Evolutionary conservation across 2,113 vertebrate species (phyloP), one percentile per base, ranked within the genome.

Genomic region (Perccottus glenii): DNA sequence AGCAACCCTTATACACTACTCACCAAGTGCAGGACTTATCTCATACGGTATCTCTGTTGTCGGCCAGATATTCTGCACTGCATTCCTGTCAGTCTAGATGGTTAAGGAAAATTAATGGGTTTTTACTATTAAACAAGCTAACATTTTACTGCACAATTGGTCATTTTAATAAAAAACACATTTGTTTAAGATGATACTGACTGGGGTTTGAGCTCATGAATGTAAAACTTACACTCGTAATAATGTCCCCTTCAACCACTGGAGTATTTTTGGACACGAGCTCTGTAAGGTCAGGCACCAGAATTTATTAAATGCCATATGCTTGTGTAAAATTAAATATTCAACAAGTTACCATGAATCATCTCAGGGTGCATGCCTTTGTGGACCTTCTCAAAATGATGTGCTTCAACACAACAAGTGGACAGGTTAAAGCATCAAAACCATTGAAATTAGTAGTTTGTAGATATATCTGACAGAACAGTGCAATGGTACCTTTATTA

Each of bases 181-280:
- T 27, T 27, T 27, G 19, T 27, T 27, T 27, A 27, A 2, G 19
- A 27, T 27, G 19, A 2, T 27, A 27, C 19, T 27, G 19, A 27
- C 19, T 27, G 19, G 42, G 42, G 10, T 43, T 8, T 6, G 6
- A 43, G 42, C 6, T 43, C 6, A 8, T 11, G 7, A 43, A 43
- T 11, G 9, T 19, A 46, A 47, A 3, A 74, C 81, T 86, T 47
- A 88, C 90, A 5, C 5, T 1, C n/a, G 73, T 0, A 6, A 90
- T 0, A 0, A 86, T 27, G 70, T 91, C 90, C 12, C 89, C 87
- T 46, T 90, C 84, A 3, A 27, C 0, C 11, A 85, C 0, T 3
- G 15, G 51, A 0, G 15, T 0, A 1, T 62, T 1, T 0, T 8
- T 4, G 11, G 1, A 32, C 47, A 50, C 10, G 5, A 82, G 12